Evolutionary conservation across 2,113 vertebrate species (phyloP), one percentile per base, ranked within the genome.

Genomic region (Myiopsitta monachus): DNA sequence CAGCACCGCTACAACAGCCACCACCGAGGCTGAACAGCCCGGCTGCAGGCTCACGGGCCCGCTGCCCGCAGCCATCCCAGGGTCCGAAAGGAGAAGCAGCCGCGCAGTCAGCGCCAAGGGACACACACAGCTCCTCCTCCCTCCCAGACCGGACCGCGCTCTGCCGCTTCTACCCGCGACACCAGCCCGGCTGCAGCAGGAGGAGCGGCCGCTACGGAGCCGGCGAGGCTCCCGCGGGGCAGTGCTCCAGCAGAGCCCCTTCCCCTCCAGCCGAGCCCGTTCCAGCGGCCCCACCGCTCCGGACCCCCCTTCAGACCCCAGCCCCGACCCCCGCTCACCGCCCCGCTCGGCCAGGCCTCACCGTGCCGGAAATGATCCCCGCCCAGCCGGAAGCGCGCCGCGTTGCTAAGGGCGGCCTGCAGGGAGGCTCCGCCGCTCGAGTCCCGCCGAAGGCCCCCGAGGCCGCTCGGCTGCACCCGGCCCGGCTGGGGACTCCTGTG

Each of bases 41-140:
- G 0, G 5, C 67, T 1, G 27, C 0, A 9, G 41, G 18, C 11
- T 18, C 2, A 1, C 3, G 1, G n/a, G 7, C 31, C 26, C 22
- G 18, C 11, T 6, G 17, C 28, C 15, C 57, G 19, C 73, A 7
- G 51, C 39, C 24, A 9, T 7, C 68, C 11, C 44, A 9, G 6
- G 31, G 46, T 26, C 30, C 41, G 27, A 38, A 1, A 49, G 4
- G 14, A 55, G 31, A 3, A 23, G 46, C 28, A 1, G 44, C 76
- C 1, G 28, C 1, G 62, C 76, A 26, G 44, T 14, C 69, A 4
- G 31, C 18, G 28, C 16, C 16, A 6, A n/a, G 11, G 18, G 18
- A 22, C 59, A 33, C 5, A 19, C 18, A 1, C 5, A 7, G 36
- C 7, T 38, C 38, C 36, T 7, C 30, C 26, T 13, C 44, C 14